Conservation (phyloP, 2,888 invertebrate species). For the Cheilosia vernalis region DNA sequence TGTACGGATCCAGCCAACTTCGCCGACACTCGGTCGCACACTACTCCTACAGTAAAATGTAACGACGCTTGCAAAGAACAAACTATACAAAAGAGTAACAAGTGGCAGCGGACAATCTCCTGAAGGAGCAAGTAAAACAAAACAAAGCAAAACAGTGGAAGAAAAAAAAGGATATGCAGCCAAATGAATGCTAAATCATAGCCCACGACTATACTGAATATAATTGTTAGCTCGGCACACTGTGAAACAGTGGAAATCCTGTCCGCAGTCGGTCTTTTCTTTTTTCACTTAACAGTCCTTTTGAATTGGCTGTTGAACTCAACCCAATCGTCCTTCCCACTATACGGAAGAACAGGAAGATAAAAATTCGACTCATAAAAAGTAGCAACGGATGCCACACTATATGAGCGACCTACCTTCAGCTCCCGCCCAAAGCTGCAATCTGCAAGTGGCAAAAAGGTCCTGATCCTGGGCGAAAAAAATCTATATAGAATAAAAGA, state of each 20-base stretch:
- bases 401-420: conserved; percentile 48
- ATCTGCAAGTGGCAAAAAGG: conserved; percentile 47
- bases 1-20: conserved; percentile 4
- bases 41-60: background rate
- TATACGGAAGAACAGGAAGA: conserved; percentile 10
- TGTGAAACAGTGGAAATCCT: conserved; percentile 56
- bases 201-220: conserved; percentile 62
- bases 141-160: conserved; percentile 22
- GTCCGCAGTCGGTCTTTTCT: conserved; percentile 15
- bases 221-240: conserved; percentile 58
- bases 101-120: conserved; percentile 51
- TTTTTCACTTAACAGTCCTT: conserved; percentile 60
- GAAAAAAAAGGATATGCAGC: conserved; percentile 59
- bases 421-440: conserved; percentile 54
- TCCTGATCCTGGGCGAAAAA: conserved; percentile 50
- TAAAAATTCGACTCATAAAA: conserved; percentile 61
- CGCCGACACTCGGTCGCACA: no score
- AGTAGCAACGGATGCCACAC: conserved; percentile 50
- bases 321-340: conserved; percentile 17
- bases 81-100: conserved; percentile 42
- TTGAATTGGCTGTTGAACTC: conserved; percentile 67
- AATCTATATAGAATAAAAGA: conserved; percentile 76
- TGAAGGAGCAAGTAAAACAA: conserved; percentile 23
- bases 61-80: conserved; percentile 27
- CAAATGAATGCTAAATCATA: conserved; percentile 81